These are phyloP conservation scores for Diachrysia chrysitis DNA, from an alignment of 2,888 invertebrate species.

Conservation along the genomic window DNA sequence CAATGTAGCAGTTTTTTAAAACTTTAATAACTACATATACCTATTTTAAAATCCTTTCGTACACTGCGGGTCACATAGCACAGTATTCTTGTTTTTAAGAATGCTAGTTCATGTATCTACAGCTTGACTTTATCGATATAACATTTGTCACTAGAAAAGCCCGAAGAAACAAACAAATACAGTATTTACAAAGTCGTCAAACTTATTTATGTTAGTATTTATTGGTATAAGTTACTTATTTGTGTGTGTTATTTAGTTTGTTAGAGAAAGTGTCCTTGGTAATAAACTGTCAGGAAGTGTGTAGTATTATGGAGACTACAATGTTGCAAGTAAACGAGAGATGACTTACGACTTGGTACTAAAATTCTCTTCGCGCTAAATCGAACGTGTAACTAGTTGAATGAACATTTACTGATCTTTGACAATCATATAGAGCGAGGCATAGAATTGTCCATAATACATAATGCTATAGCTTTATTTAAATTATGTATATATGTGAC, in stretches of 20 bases:
- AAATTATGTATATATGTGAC: no score
- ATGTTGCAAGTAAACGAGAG: neutral
- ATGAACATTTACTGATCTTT: neutral
- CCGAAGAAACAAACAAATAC: constrained; percentile 32
- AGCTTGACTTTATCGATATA: no score
- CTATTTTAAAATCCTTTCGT: no score
- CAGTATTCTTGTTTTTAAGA: no score
- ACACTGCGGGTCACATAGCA: no score
- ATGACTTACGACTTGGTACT: neutral
- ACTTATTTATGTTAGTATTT: constrained; percentile 28
- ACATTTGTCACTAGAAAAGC: constrained; percentile 20
- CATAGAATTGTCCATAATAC: no score
- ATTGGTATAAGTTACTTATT: constrained; percentile 24
- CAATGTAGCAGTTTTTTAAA: no score
- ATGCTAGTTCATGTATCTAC: no score
- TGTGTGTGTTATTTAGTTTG: constrained; percentile 23
- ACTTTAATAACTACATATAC: no score
- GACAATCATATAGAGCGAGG: neutral
- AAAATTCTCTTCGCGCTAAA: neutral
- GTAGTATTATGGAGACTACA: constrained; percentile 14
- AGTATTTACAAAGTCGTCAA: constrained; percentile 24
- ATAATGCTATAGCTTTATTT: no score
- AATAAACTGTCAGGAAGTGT: constrained; percentile 26
- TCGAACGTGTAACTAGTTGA: neutral
- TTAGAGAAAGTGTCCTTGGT: constrained; percentile 33